Evolutionary conservation across 2,113 vertebrate species (phyloP).

Genomic region (Sigmodon hispidus): DNA sequence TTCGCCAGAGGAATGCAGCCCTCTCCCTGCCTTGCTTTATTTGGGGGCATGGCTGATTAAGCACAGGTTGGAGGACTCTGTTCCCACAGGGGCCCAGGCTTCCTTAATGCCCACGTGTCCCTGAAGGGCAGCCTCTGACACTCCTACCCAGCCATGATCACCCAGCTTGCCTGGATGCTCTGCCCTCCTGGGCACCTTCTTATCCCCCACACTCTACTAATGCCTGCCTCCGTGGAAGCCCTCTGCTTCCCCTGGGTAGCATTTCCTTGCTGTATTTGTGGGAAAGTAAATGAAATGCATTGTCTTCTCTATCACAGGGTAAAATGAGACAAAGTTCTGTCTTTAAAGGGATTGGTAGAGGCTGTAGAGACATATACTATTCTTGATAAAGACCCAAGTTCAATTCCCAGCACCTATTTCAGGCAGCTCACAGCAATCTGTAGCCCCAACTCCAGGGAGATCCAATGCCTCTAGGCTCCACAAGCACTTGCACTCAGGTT

Average conservation of each 20-base stretch:
- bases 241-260: fast-evolving
- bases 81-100: not conserved
- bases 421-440: not conserved
- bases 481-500: not conserved
- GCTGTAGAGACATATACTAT: not conserved
- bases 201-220: fast-evolving
- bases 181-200: not conserved
- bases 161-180: too few species aligned
- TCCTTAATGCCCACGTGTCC: not conserved
- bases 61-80: too few species aligned
- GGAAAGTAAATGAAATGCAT: not conserved
- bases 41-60: not conserved
- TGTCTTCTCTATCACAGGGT: not conserved
- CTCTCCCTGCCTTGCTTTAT: not conserved
- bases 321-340: not conserved
- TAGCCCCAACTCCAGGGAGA: not conserved
- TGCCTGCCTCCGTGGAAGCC: not conserved
- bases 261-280: not conserved
- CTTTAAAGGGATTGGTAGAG: not conserved
- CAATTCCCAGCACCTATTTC: not conserved
- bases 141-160: fast-evolving
- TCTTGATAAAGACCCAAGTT: not conserved
- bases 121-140: not conserved
- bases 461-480: not conserved
- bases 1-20: not conserved